Base-by-base conservation (phyloP, 2,113 vertebrate genomes). In the Ochotona curzoniae region DNA sequence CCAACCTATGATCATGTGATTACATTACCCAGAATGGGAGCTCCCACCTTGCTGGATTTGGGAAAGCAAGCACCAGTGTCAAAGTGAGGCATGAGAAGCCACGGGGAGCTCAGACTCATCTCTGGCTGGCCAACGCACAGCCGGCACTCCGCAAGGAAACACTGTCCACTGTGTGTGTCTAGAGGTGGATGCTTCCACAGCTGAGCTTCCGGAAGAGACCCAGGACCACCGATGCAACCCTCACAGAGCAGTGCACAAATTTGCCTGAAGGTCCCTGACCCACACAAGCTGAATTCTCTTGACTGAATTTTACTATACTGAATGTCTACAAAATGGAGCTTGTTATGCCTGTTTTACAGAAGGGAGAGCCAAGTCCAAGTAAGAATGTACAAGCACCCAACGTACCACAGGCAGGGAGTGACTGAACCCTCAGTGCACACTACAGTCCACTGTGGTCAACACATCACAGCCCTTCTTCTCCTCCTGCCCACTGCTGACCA, bases 381-480 rank as follows among this genome's bases (percentile, higher is more conserved):
- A n/a, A 80, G 25, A 82, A 32, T 20, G 38, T 18, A 11, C 8
- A 30, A 15, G n/a, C 51, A 21, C 15, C 17, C 49, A 12, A 2
- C 2, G 4, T 5, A 15, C 35, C 60, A 4, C 0, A 5, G 49
- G 44, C 30, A 13, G 7, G 5, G 6, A 57, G 57, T 23, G 57
- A n/a, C 3, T 30, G n/a, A n/a, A 30, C 8, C 47, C 20, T 25
- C 60, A 25, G 67, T 4, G 1, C 2, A 2, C 8, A 5, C 14
- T 18, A 17, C 9, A 11, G 28, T 20, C 2, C 0, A 6, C 23
- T 26, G 21, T 44, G 38, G 38, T 12, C n/a, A 83, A 13, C 6
- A 11, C 32, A 28, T 2, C 30, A 3, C 0, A 2, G 1, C 0
- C 28, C 21, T 20, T 17, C n/a, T 5, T 0, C 2, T 32, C 32